phyloP scores from a whole-genome alignment of 2,113 vertebrate genomes.

The Mormyrus iriodes region DNA sequence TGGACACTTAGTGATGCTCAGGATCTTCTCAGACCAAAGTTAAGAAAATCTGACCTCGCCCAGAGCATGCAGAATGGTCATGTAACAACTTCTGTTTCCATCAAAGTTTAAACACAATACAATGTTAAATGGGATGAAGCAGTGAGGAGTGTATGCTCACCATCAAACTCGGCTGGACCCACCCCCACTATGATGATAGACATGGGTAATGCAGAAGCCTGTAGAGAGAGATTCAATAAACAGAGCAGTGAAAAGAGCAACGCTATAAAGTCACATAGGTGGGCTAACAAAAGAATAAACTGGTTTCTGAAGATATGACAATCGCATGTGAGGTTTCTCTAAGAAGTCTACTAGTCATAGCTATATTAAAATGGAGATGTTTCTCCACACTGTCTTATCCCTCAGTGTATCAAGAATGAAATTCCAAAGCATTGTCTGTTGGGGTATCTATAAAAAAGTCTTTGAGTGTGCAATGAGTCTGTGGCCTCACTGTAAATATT shows the following conservation, averaged over 20 bases:
- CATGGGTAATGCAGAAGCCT: conserved; percentile 84
- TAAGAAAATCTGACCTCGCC: background rate
- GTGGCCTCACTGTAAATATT: background rate
- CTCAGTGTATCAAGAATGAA: background rate
- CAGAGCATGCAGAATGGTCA: background rate
- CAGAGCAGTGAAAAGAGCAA: background rate
- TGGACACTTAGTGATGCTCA: background rate
- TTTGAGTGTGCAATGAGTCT: background rate
- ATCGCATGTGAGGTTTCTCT: background rate
- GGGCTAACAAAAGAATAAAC: background rate
- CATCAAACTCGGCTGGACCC: conserved; percentile 86
- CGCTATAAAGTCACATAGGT: background rate
- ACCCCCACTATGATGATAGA: conserved; percentile 89
- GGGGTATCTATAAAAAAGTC: background rate
- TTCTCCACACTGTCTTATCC: background rate
- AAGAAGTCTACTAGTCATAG: background rate
- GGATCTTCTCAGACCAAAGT: background rate
- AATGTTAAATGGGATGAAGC: background rate
- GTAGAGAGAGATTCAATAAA: conserved; percentile 25
- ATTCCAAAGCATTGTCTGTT: background rate
- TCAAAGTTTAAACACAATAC: background rate
- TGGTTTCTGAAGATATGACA: background rate
- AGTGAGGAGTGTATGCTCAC: conserved; percentile 55
- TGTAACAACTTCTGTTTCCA: background rate
- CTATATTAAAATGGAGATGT: background rate